phyloP scores from a whole-genome alignment of 2,888 invertebrate species.

The Conus canariensis region DNA sequence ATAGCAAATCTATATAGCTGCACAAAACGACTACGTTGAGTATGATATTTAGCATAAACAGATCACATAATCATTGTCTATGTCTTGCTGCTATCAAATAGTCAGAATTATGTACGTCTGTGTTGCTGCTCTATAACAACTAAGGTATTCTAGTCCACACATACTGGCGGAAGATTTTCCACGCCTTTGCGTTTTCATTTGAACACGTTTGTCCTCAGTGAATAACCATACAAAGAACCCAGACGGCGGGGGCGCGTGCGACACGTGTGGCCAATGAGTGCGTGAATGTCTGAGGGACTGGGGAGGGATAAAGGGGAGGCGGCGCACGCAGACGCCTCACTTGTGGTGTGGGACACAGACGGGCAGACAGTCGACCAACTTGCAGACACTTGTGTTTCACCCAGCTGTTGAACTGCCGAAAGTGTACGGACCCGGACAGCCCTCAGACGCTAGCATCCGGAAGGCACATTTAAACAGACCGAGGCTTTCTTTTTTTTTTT shows the following conservation, averaged over 20 bases:
- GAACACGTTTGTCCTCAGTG: background rate
- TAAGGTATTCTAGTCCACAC: too few species aligned
- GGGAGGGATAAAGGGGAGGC: constrained; percentile 26
- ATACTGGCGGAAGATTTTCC: too few species aligned
- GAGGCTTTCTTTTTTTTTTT: too few species aligned
- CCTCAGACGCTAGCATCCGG: background rate
- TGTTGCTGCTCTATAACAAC: too few species aligned
- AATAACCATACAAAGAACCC: background rate
- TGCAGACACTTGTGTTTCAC: background rate
- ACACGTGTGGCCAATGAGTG: constrained; percentile 10
- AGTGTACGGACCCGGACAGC: background rate
- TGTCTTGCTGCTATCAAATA: too few species aligned
- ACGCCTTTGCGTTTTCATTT: background rate
- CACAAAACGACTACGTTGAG: too few species aligned
- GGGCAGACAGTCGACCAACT: background rate
- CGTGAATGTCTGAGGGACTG: background rate
- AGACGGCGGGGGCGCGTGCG: constrained; percentile 28
- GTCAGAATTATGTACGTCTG: too few species aligned
- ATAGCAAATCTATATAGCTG: too few species aligned
- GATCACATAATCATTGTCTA: too few species aligned
- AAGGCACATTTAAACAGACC: background rate
- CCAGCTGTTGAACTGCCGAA: background rate
- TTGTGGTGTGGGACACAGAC: background rate
- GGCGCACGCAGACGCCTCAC: constrained; percentile 4
- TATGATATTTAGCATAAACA: too few species aligned